Conservation (phyloP, 2,113 vertebrate species). For the Notiomystis cincta region DNA sequence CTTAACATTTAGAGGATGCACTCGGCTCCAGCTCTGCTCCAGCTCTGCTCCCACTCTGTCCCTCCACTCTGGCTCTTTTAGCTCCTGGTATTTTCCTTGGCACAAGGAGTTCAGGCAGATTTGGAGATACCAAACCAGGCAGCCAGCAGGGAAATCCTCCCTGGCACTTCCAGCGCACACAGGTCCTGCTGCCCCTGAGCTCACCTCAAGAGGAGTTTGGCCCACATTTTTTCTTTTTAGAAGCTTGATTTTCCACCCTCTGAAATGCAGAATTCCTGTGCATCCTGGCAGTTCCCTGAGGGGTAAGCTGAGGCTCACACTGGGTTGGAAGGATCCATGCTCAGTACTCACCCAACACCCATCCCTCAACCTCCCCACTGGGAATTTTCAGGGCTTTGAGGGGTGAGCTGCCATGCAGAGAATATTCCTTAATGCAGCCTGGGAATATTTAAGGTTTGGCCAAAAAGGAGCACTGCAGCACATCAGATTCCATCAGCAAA, state of each 20-base stretch:
- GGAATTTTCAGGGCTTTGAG: background rate
- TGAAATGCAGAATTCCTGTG: background rate
- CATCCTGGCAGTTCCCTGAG: background rate
- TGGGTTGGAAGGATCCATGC: background rate
- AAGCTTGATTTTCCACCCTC: background rate
- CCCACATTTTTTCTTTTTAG: background rate
- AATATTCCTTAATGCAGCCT: background rate
- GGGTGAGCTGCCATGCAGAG: background rate
- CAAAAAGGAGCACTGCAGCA: background rate
- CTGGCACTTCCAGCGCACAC: accelerated
- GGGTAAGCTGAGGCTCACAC: background rate
- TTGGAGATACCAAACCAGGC: accelerated
- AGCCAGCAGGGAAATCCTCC: background rate
- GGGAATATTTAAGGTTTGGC: background rate
- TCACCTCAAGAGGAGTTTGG: background rate
- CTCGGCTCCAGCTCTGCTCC: accelerated
- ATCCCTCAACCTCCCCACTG: background rate
- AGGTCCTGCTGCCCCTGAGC: background rate
- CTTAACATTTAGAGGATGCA: background rate
- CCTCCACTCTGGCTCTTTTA: accelerated
- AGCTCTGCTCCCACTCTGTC: background rate
- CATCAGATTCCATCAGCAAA: background rate
- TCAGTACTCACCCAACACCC: background rate
- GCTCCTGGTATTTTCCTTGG: background rate
- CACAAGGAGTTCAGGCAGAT: background rate